Percentiles rank a stretch among this genome's conserved stretches.
Evolutionary conservation across 2,888 invertebrate genomes (phyloP).

Genomic region (Piscicola geometra): DNA sequence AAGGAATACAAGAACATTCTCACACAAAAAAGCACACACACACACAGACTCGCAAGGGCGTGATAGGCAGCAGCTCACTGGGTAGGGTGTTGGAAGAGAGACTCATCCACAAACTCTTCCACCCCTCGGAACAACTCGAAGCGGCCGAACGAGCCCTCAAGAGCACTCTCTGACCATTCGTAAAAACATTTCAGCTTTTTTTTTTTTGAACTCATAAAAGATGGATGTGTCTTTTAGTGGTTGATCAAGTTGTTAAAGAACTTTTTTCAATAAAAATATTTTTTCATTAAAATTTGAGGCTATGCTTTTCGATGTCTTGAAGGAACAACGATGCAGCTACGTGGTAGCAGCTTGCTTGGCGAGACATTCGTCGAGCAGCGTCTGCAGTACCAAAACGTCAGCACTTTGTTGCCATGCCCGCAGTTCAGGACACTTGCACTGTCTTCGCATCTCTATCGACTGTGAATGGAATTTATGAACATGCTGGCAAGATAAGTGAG

Average conservation of each 20-base stretch:
- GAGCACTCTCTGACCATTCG: background rate
- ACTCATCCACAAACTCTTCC: background rate
- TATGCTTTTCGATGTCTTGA: too few species aligned
- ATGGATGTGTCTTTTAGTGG: too few species aligned
- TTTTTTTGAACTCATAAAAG: background rate
- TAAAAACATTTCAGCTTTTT: background rate
- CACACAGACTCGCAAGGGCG: background rate
- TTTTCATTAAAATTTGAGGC: too few species aligned
- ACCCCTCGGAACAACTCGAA: background rate
- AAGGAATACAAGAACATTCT: too few species aligned
- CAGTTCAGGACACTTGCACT: background rate
- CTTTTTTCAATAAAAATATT: too few species aligned
- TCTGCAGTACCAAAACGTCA: background rate
- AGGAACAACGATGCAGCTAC: too few species aligned
- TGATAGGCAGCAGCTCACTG: slow-evolving; percentile 6
- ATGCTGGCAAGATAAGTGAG: background rate
- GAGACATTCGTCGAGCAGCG: background rate
- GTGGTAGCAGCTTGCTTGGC: background rate
- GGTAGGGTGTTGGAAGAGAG: background rate
- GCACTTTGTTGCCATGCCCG: background rate
- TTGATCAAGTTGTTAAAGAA: too few species aligned
- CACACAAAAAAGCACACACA: too few species aligned
- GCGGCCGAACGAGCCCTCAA: background rate
- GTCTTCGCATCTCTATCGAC: background rate
- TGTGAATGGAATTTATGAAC: background rate